Conservation (phyloP, 2,888 invertebrate genomes). For the Scotopteryx bipunctaria region DNA sequence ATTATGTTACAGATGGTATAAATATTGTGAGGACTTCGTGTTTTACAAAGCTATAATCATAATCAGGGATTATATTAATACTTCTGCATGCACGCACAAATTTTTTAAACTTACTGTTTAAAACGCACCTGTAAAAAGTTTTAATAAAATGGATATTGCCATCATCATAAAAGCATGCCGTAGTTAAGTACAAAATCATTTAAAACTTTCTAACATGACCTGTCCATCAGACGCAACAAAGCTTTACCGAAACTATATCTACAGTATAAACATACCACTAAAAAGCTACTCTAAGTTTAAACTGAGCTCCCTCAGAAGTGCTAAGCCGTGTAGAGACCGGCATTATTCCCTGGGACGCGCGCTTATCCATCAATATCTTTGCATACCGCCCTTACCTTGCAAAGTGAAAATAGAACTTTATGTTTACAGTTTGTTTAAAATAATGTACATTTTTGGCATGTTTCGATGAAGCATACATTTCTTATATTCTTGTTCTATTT, state of each 20-base stretch:
- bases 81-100: too few species aligned
- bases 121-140: too few species aligned
- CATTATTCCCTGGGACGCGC: slow-evolving; percentile 71
- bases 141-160: background rate
- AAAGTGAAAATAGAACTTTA: slow-evolving; percentile 16
- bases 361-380: slow-evolving; percentile 83
- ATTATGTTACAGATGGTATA: slow-evolving; percentile 33
- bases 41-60: background rate
- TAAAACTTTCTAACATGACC: slow-evolving; percentile 17
- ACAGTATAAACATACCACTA: slow-evolving; percentile 41
- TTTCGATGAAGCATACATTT: background rate
- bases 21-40: slow-evolving; percentile 5
- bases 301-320: slow-evolving; percentile 75
- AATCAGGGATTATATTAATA: too few species aligned
- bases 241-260: slow-evolving; percentile 31
- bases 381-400: slow-evolving; percentile 56
- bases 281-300: slow-evolving; percentile 61
- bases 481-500: too few species aligned
- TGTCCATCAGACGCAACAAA: slow-evolving; percentile 22
- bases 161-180: background rate
- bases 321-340: slow-evolving; percentile 80
- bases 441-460: background rate
- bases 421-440: background rate
- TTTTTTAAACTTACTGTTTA: too few species aligned
- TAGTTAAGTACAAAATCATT: slow-evolving; percentile 7